Evolutionary conservation across 1,140 invertebrate genomes (phyloP).

Genomic region (Periplaneta americana): DNA sequence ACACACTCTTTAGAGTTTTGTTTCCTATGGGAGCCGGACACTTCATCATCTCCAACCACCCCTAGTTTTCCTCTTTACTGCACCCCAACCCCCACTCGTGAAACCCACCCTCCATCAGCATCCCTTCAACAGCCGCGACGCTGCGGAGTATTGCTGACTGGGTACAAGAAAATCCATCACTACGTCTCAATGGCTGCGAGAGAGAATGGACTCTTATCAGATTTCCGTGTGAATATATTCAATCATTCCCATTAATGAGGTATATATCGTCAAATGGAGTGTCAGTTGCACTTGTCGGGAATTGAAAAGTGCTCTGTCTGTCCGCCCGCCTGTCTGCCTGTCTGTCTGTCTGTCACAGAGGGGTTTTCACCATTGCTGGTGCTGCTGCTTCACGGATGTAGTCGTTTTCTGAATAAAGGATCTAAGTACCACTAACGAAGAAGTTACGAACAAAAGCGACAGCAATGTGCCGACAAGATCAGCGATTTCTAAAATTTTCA

Average conservation of each 20-base stretch:
- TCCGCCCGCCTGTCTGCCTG: neutral
- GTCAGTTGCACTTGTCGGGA: slow-evolving; percentile 18
- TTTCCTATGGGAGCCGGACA: neutral
- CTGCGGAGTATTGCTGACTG: neutral
- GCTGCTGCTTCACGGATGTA: neutral
- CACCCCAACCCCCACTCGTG: neutral
- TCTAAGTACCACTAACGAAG: neutral
- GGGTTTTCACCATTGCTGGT: too few relatives aligned
- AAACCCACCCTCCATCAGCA: slow-evolving; percentile 2
- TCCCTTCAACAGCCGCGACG: slow-evolving; percentile 2
- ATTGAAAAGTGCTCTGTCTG: neutral
- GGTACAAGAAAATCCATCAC: slow-evolving; percentile 18
- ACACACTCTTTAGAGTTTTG: neutral
- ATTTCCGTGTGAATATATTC: slow-evolving; percentile 19
- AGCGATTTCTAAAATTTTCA: too few relatives aligned
- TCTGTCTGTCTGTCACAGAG: neutral
- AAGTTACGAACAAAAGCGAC: neutral
- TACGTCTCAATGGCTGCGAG: neutral
- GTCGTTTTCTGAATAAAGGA: neutral
- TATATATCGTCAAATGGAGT: slow-evolving; percentile 19
- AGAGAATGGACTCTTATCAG: slow-evolving; percentile 15
- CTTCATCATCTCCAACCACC: neutral
- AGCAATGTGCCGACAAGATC: neutral
- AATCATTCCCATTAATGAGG: slow-evolving; percentile 20
- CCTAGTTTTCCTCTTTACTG: neutral